Base-by-base conservation (phyloP, 2,888 invertebrate species). In the Herminia tarsipennalis region DNA sequence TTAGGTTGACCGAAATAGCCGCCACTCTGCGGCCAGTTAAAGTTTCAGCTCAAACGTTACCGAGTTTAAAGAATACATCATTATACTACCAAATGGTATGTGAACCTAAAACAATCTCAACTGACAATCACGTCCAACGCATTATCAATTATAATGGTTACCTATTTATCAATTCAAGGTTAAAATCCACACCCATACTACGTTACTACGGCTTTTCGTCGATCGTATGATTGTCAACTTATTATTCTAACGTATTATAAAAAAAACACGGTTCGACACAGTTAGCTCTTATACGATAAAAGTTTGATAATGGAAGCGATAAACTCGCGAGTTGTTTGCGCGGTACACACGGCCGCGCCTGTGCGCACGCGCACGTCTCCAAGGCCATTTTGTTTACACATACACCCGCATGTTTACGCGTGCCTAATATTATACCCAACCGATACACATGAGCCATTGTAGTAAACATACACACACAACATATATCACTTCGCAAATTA, bases 1-100 rank as follows among this genome's bases (percentile, higher is more conserved):
- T 88, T 88, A 86, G 90, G 90, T 88, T 90, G 88, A 77, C 81
- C 66, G 65, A 91, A 90, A 90, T 90, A 91, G 78, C 86, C 74
- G 54, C 55, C 75, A 68, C 80, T 76, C 76, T 73, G 69, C 75
- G 70, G 75, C 72, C 70, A 71, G 66, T 71, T 78, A 67, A 70
- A 70, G 71, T 69, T 67, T 37, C 35, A 34, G 33, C 45, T 57
- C 40, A 62, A 50, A 58, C 59, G 41, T 16, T 33, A 33, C 40
- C 12, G 34, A 22, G 35, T 21, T 55, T 36, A 35, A 42, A 50
- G 33, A 18, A 46, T 9, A 24, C 28, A 27, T 35, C 12, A 37
- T 44, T 21, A 29, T 36, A 29, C 17, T 27, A 55, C 13, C 10
- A 27, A 40, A 50, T 30, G 13, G 30, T 8, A 25, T 46, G n/a